phyloP scores from a whole-genome alignment of 1,140 invertebrate species.

The Drosophila elegans region DNA sequence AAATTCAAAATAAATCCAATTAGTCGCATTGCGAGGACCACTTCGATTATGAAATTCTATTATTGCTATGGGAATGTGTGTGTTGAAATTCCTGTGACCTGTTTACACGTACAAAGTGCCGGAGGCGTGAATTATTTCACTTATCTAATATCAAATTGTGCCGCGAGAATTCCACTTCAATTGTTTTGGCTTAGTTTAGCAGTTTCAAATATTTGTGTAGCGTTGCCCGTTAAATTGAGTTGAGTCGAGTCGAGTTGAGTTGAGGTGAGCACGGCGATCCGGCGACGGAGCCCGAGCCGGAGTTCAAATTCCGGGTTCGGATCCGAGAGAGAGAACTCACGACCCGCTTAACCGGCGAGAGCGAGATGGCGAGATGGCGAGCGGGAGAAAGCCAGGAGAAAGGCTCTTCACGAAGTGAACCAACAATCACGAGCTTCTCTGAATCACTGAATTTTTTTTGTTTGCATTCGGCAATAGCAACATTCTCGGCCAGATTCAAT shows the following conservation, averaged over 20 bases:
- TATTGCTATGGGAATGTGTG: constrained; percentile 31
- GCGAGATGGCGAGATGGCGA: constrained; percentile 14
- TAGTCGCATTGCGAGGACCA: constrained; percentile 52
- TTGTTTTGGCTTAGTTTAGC: constrained; percentile 43
- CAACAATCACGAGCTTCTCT: constrained; percentile 70
- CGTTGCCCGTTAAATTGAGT: too few species aligned
- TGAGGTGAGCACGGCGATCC: constrained; percentile 40
- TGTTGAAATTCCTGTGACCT: constrained; percentile 10
- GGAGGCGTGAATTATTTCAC: constrained; percentile 44
- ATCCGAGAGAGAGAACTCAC: constrained; percentile 41
- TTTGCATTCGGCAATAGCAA: constrained; percentile 38
- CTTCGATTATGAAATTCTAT: constrained; percentile 9
- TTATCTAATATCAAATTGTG: constrained; percentile 42
- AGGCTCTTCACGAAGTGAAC: constrained; percentile 60
- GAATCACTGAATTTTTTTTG: constrained; percentile 76
- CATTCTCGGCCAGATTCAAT: background rate
- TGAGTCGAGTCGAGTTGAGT: too few species aligned
- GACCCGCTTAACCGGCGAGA: constrained; percentile 30
- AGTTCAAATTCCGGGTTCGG: constrained; percentile 53
- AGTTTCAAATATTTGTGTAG: constrained; percentile 7
- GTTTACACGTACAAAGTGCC: constrained; percentile 4
- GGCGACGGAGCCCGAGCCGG: constrained; percentile 22
- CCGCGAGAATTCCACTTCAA: constrained; percentile 31
- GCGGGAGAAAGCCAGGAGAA: constrained; percentile 8
- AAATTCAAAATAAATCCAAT: constrained; percentile 78